Evolutionary conservation across 2,797 vertebrate genomes (phyloP), one percentile per base, ranked within the genome.

Genomic region (Phrynocephalus forsythii): DNA sequence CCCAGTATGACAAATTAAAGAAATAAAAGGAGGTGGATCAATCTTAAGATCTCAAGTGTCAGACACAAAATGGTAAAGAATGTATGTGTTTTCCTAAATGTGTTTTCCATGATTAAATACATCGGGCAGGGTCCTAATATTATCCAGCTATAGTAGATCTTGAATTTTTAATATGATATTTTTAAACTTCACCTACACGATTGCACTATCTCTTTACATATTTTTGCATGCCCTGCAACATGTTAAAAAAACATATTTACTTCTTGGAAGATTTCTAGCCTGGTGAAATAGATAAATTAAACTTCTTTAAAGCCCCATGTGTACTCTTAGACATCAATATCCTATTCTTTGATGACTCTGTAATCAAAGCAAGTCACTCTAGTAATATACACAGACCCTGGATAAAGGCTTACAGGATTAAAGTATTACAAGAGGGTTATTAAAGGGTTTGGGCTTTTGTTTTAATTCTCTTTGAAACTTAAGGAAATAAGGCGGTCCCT

Each of bases 361-460:
- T 95, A 95, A 95, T 95, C 93, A 94, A 95, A 94, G 88, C 89
- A 93, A 94, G 86, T 92, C 93, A 87, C 88, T 93, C 90, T 92
- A 86, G 91, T 92, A 94, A 94, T 93, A 92, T 92, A 94, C 38
- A 95, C 86, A 93, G 95, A 95, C 91, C 89, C 75, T 66, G 90
- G 82, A 94, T 91, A 94, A 95, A 92, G 88, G 92, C 91, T 95
- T 94, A 94, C 78, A 94, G 90, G 93, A 94, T 94, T 94, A 95
- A 91, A 93, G 90, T 89, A 94, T 93, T 92, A 92, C 89, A 95
- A 30, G 66, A 92, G 82, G 92, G 92, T 91, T 92, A 94, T 92
- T 94, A 94, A 89, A 93, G 82, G 84, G 91, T 79, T 85, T 20
- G 91, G 88, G 86, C n/a, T 86, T 78, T 67, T 88, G 71, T 75